Evolutionary conservation across 2,888 invertebrate species (phyloP), one percentile per base, ranked within the genome.

Genomic region (Zele albiditarsus): DNA sequence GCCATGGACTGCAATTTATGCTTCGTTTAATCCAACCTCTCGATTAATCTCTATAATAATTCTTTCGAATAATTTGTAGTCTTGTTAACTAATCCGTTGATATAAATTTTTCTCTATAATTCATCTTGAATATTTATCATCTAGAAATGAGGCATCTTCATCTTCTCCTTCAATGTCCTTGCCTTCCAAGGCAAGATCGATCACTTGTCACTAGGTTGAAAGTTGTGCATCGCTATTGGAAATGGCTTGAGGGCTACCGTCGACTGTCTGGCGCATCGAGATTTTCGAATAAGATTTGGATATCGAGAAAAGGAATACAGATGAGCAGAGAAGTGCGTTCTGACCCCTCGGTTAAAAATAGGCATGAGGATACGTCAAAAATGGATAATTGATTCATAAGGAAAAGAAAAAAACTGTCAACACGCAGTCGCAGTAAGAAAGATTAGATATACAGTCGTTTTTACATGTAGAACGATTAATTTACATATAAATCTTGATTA

Each of bases 1-100:
- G 27, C 74, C 74, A 53, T 74, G 74, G 70, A 74, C 74, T 74
- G 74, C 65, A 74, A 74, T 74, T 74, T 70, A 57, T 70, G 33
- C 23, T 73, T 31, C 31, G 60, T 62, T 73, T 46, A 73, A 68
- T 73, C 60, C 25, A 10, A 73, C 42, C 25, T 12, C 8, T 28
- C 49, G 28, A 68, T 62, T 73, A 68, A 68, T 73, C 70, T 70
- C 31, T 38, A 67, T 73, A 23, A 73, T 73, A 42, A 66, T 66
- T 66, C 25, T 20, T 46, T 25, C 66, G 42, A 20, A 58, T 27
- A 10, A 42, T 66, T 25, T 42, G 23, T 14, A 20, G n/a, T 28
- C 27, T 33, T 23, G 20, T 20, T 28, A 63, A 28, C 46, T 10
- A 53, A n/a, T 49, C 1, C 20, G 49, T 49, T 46, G 46, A 46